Percentiles rank a stretch among this genome's conserved stretches.
Evolutionary conservation across 2,113 vertebrate species (phyloP).

Genomic region (Mormyrus iriodes): DNA sequence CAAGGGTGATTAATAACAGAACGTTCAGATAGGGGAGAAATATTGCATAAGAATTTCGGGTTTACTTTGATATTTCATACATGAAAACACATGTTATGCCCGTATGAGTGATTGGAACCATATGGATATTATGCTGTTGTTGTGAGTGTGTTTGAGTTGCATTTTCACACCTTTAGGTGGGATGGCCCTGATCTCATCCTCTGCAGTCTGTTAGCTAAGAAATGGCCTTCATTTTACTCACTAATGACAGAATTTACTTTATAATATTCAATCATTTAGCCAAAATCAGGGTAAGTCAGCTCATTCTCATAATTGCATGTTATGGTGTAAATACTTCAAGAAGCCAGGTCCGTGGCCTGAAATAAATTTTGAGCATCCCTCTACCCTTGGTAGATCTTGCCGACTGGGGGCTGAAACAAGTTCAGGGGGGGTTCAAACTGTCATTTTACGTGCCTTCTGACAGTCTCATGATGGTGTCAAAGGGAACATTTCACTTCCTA

Average conservation of each 20-base stretch:
- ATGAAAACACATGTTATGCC: neutral
- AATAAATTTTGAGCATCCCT: neutral
- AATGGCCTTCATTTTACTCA: constrained; percentile 42
- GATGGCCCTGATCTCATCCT: constrained; percentile 22
- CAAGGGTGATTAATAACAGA: neutral
- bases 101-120: neutral
- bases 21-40: neutral
- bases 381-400: neutral
- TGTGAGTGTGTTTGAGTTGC: constrained; percentile 30
- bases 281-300: neutral
- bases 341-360: neutral
- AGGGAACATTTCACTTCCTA: neutral
- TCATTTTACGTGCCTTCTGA: neutral
- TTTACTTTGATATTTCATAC: neutral
- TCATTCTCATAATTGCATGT: neutral
- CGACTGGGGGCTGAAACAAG: neutral
- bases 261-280: neutral
- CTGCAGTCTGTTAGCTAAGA: constrained; percentile 49
- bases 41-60: neutral
- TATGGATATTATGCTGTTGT: constrained; percentile 23
- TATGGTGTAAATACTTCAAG: neutral
- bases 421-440: neutral
- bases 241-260: neutral
- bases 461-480: neutral
- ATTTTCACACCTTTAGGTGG: constrained; percentile 45